Base-by-base conservation (phyloP, 2,888 invertebrate genomes). In the Myopa testacea region DNA sequence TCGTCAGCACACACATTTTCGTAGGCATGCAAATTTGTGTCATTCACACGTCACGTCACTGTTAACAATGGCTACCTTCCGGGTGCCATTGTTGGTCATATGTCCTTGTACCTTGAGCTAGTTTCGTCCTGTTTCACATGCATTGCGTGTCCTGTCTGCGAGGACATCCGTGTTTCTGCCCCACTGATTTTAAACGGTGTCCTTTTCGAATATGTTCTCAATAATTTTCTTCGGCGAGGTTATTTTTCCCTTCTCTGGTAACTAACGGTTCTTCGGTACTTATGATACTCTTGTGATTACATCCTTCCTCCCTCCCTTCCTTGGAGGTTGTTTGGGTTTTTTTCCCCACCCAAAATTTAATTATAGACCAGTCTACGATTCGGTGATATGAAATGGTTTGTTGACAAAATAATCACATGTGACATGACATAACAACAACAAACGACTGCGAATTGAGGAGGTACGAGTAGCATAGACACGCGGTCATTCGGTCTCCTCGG, bases 341-440 rank as follows among this genome's bases (percentile, higher is more conserved):
- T 55, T 16, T 1, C 5, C 1, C 55, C 3, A 7, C 55, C 4
- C 58, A 34, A 55, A 73, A 73, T 73, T 38, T 73, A 73, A 73
- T 73, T 73, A 73, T 72, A 38, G n/a, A 55, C 45, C 73, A 52
- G 16, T 55, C 16, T 26, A 50, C 26, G 19, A 14, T 37, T 10
- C 34, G 34, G 16, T 16, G 58, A 16, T 73, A 12, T 40, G 50
- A 67, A 26, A 50, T 26, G 26, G 26, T 65, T 34, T 74, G 60
- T 76, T 62, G 38, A 38, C 72, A 75, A 75, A 75, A 75, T 72
- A 76, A 76, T 78, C 45, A 70, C 37, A 70, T 63, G 73, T 78
- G 58, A 70, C 37, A 55, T 55, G 73, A 69, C 73, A 70, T 63
- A 10, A 8, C n/a, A 55, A 8, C 45, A 78, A 78, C 63, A 78